Base-by-base conservation (phyloP, 2,797 vertebrate genomes). In the Cetoscarus ocellatus region DNA sequence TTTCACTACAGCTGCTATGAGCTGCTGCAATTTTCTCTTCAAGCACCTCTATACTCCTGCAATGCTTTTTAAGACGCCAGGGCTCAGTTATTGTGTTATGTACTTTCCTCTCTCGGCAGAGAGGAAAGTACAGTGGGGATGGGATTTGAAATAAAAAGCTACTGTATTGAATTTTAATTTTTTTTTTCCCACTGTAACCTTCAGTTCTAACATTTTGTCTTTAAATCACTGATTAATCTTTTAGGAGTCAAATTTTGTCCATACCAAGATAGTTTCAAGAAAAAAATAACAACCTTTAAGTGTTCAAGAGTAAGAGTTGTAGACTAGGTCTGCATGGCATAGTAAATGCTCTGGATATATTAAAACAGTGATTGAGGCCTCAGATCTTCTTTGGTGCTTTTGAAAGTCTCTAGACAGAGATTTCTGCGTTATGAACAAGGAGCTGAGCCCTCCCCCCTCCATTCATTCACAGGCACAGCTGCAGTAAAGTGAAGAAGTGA, bases 11-110 rank as follows among this genome's bases (percentile, higher is more conserved):
- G 90, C 87, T 74, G 75, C 91, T 86, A 83, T 78, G 84, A 91
- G 87, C 88, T 82, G 85, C 90, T 75, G 91, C 90, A 92, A 91
- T 91, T 91, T 92, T 88, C 88, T 86, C 88, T 82, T 81, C 86
- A 83, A 91, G 90, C 87, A 90, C 89, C 87, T 89, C 81, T 58
- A 77, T 80, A 76, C 87, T 88, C 83, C 87, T 88, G 84, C 86
- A 75, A 82, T 77, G 91, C 88, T 90, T 91, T 91, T 92, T 85
- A 92, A 92, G 91, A 91, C 79, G 74, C 87, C 91, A 90, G 78
- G 81, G 84, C 86, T 72, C 79, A 67, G 90, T 90, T 86, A 89
- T 89, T 90, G 83, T 88, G 86, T 88, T 90, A 82, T 90, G 86
- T 85, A 83, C n/a, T n/a, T n/a, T n/a, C n/a, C n/a, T n/a, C n/a